phyloP scores from a whole-genome alignment of 2,888 invertebrate species.

The Sussaba pulchella region DNA sequence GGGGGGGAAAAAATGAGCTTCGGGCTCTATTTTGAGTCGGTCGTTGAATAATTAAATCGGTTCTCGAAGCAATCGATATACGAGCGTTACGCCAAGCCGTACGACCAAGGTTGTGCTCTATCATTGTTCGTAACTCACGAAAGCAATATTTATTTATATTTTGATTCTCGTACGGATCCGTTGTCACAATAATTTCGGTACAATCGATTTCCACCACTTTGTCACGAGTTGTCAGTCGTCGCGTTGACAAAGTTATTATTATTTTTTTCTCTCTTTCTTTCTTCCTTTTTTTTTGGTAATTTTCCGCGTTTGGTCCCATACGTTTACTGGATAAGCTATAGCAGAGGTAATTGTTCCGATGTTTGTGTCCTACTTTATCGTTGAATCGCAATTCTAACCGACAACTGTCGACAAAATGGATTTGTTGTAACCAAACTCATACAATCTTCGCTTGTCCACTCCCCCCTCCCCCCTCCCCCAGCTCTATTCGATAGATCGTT shows the following conservation, averaged over 20 bases:
- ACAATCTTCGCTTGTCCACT: conserved; percentile 23
- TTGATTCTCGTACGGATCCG: conserved; percentile 10
- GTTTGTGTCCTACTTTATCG: conserved; percentile 41
- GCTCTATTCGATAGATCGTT: conserved; percentile 54
- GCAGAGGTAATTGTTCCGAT: conserved; percentile 13
- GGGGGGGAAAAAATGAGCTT: conserved; percentile 21
- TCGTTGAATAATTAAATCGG: conserved; percentile 79
- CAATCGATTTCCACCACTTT: conserved; percentile 14
- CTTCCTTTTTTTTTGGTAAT: too few species aligned
- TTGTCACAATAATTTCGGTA: conserved; percentile 20
- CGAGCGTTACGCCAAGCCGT: conserved; percentile 50
- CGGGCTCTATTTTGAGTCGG: conserved; percentile 68
- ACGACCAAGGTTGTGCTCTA: conserved; percentile 57
- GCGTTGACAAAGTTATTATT: conserved; percentile 26
- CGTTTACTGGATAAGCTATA: conserved; percentile 43
- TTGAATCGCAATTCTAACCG: conserved; percentile 28
- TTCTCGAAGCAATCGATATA: conserved; percentile 77
- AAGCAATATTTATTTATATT: conserved; percentile 31
- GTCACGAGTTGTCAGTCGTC: conserved; percentile 23
- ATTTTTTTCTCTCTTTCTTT: too few species aligned
- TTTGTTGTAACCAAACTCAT: background rate
- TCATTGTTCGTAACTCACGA: conserved; percentile 42
- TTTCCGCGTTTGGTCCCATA: conserved; percentile 59
- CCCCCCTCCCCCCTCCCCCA: background rate
- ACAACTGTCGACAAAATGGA: conserved; percentile 8